Evolutionary conservation across 2,113 vertebrate species (phyloP).

Genomic region (Candoia aspera): DNA sequence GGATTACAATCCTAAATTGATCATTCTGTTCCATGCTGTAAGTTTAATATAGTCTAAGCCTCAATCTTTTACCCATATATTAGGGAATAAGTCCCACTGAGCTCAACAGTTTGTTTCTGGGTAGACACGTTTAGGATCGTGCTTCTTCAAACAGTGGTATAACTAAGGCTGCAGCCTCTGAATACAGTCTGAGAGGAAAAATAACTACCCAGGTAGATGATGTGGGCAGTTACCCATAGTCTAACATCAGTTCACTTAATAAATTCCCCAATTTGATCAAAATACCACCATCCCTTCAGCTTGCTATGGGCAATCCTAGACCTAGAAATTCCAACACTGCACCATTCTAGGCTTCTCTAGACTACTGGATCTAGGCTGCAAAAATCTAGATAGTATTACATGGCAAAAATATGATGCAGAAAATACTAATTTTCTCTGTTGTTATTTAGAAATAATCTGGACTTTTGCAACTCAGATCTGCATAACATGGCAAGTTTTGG

Average conservation of each 20-base stretch:
- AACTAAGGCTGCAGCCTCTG: not conserved
- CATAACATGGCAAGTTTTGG: not conserved
- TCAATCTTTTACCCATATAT: not conserved
- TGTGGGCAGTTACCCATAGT: not conserved
- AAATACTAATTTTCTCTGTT: not conserved
- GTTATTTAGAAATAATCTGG: not conserved
- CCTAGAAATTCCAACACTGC: not conserved
- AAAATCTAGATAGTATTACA: not conserved
- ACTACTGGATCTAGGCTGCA: not conserved
- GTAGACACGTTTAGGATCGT: not conserved
- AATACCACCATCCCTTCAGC: not conserved
- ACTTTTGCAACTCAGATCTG: not conserved
- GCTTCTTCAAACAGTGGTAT: not conserved
- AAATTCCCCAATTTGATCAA: not conserved
- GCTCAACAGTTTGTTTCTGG: not conserved
- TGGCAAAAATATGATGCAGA: not conserved
- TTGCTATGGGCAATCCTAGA: not conserved
- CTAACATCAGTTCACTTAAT: not conserved
- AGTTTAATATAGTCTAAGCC: not conserved
- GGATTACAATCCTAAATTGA: not conserved
- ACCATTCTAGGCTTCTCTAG: not conserved
- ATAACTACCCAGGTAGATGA: not conserved
- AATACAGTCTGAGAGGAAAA: not conserved
- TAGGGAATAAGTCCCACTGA: not conserved
- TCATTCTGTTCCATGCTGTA: not conserved